Conservation (phyloP, 2,113 vertebrate genomes). For the Pterocles burchelli region DNA sequence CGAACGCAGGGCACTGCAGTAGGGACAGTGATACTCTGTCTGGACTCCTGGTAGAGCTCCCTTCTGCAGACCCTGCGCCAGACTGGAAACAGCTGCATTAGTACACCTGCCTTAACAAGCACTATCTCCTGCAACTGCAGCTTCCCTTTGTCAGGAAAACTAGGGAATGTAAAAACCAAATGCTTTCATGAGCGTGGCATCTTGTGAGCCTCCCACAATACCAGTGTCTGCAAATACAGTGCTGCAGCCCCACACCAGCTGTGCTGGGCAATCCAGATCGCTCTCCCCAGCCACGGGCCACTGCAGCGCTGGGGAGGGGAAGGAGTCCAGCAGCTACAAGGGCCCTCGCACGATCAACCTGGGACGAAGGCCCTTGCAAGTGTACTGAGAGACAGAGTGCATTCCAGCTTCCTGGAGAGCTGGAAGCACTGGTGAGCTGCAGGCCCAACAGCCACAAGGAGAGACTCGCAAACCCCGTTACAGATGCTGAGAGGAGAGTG, state of each 20-base stretch:
- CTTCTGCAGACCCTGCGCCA: neutral
- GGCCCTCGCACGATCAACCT: neutral
- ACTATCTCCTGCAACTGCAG: neutral
- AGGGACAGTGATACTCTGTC: neutral
- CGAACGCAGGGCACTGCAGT: rapidly evolving
- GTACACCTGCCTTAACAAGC: neutral
- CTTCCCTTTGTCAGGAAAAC: neutral
- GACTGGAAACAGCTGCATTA: neutral
- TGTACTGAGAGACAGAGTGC: neutral
- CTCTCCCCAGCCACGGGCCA: neutral
- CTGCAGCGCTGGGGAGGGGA: neutral
- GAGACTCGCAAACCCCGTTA: neutral
- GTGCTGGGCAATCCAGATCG: neutral
- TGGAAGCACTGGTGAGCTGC: neutral
- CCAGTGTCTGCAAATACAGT: neutral
- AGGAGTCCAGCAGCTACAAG: neutral
- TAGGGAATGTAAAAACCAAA: neutral
- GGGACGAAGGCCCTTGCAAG: neutral
- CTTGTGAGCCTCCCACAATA: neutral
- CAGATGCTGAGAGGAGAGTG: neutral
- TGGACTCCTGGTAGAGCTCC: neutral
- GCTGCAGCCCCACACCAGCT: neutral
- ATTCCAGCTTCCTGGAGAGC: neutral
- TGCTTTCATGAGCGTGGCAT: neutral
- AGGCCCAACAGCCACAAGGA: neutral